Conservation (phyloP, 2,113 vertebrate species). For the Neoarius graeffei region DNA sequence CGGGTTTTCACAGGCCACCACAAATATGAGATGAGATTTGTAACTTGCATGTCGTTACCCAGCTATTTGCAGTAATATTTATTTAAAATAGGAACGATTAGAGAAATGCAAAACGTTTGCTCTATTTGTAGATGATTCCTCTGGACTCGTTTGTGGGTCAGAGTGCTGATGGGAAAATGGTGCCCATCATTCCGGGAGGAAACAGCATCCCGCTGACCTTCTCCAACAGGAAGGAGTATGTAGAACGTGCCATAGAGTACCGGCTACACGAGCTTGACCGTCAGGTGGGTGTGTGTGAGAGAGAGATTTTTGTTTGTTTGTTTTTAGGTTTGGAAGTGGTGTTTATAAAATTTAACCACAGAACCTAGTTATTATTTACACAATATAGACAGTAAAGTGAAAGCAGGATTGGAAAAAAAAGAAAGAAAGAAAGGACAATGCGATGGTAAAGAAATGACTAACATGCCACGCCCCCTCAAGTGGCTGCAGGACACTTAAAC, state of each 20-base stretch:
- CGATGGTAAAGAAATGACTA: too few relatives aligned
- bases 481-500: background rate
- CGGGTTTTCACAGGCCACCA: too few relatives aligned
- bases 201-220: constrained; percentile 77
- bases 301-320: background rate
- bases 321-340: background rate
- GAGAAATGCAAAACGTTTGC: background rate
- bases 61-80: too few relatives aligned
- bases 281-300: constrained; percentile 65
- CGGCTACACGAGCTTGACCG: constrained; percentile 78
- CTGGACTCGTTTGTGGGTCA: constrained; percentile 78
- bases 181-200: constrained; percentile 76
- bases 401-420: background rate
- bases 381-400: background rate
- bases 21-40: too few relatives aligned
- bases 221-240: constrained; percentile 76
- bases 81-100: too few relatives aligned
- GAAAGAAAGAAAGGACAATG: background rate
- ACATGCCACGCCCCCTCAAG: background rate
- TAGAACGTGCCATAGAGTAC: constrained; percentile 75
- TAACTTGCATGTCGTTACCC: too few relatives aligned
- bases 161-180: constrained; percentile 77
- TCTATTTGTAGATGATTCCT: constrained; percentile 75
- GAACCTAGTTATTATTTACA: background rate
- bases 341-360: background rate